Percentiles rank a stretch among this genome's conserved stretches.
Conservation (phyloP, 1,140 invertebrate genomes). For the Pomacea maculata region DNA sequence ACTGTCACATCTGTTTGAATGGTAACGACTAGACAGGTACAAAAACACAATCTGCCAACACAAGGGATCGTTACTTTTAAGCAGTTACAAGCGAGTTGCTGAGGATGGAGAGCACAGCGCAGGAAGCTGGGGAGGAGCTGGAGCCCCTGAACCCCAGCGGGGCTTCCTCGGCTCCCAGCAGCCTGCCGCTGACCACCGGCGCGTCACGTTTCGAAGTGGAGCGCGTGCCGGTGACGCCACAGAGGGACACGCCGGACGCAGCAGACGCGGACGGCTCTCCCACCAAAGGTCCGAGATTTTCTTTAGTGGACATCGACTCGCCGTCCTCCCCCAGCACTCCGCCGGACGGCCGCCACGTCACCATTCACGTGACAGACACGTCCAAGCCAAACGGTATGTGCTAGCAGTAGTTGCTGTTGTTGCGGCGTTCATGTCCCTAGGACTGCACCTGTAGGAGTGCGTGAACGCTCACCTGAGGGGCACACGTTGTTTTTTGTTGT, state of each 20-base stretch:
- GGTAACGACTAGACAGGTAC: too few relatives aligned
- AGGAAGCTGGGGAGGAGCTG: slow-evolving; percentile 7
- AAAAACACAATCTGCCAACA: too few relatives aligned
- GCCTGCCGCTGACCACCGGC: neutral
- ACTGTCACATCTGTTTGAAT: too few relatives aligned
- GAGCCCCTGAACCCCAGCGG: slow-evolving; percentile 13
- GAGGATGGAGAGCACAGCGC: slow-evolving; percentile 1
- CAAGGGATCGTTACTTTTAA: too few relatives aligned
- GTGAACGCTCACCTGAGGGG: too few relatives aligned
- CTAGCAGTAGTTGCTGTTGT: neutral
- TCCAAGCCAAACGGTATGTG: slow-evolving; percentile 20
- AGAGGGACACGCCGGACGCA: neutral
- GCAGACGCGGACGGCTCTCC: neutral
- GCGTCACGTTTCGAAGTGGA: slow-evolving; percentile 12
- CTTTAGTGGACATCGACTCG: slow-evolving; percentile 11
- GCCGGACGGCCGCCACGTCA: neutral
- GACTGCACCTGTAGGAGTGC: too few relatives aligned
- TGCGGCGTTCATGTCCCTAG: too few relatives aligned
- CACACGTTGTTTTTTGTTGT: too few relatives aligned
- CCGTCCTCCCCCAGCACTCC: neutral
- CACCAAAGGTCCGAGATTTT: neutral
- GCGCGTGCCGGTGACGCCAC: neutral
- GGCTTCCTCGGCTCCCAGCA: neutral
- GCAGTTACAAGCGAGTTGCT: too few relatives aligned
- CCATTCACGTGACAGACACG: slow-evolving; percentile 19